These are phyloP conservation scores for Eolophus roseicapilla DNA, from an alignment of 2,113 vertebrate genomes.

Conservation along the genomic window DNA sequence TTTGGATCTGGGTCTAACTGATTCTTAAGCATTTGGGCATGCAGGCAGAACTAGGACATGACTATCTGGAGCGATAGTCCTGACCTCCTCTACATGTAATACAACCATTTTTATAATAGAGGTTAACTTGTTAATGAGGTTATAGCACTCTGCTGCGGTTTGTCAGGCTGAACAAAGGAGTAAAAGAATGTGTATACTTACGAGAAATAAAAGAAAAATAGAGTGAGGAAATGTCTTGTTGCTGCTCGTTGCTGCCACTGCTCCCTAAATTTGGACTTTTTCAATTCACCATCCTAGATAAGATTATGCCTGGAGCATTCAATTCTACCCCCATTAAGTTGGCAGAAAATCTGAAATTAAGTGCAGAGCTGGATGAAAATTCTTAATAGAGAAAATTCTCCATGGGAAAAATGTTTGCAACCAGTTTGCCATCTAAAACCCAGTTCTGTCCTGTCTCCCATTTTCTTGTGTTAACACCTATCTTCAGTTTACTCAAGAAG, in stretches of 20 bases:
- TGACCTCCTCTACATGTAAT: not conserved
- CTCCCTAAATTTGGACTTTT: not conserved
- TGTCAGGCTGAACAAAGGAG: not conserved
- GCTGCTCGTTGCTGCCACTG: not conserved
- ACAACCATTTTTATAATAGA: not conserved
- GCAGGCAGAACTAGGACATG: not conserved
- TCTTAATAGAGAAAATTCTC: not conserved
- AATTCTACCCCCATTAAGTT: not conserved
- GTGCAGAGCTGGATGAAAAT: not conserved
- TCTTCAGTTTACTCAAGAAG: not conserved
- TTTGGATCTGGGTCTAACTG: not conserved
- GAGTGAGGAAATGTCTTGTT: not conserved
- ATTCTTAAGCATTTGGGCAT: not conserved
- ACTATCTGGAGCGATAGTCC: not conserved
- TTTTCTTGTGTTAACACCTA: not conserved
- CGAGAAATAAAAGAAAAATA: not conserved
- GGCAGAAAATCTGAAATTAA: not conserved
- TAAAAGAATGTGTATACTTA: not conserved
- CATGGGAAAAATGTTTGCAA: not conserved
- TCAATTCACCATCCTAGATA: not conserved
- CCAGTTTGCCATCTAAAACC: not conserved
- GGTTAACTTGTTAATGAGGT: not conserved
- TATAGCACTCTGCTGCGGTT: not conserved
- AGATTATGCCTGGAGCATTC: not conserved
- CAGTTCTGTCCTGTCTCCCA: not conserved